These are phyloP conservation scores for Nomada goodeniana DNA, from an alignment of 2,888 invertebrate species.

Conservation along the genomic window DNA sequence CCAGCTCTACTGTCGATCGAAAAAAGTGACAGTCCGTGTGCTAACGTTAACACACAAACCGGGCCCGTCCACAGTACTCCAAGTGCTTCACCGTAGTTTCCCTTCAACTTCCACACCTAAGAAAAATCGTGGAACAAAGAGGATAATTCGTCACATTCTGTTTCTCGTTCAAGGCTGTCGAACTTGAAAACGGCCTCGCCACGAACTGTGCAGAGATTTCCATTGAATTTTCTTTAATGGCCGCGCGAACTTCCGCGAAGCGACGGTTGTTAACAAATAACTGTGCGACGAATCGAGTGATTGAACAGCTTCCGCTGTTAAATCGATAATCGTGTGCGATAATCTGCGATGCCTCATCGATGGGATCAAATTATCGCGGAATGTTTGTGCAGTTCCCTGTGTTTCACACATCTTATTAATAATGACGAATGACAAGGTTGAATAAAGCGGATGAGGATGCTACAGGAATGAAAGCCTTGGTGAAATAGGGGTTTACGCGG, in stretches of 20 bases:
- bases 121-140: no score
- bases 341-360: neutral
- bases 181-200: neutral
- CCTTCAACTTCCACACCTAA: no score
- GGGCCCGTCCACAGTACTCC: slow-evolving; percentile 5
- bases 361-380: neutral
- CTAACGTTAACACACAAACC: slow-evolving; percentile 46
- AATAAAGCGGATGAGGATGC: neutral
- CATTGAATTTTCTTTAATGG: neutral
- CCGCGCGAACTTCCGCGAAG: neutral
- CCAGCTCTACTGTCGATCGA: slow-evolving; percentile 41
- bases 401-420: no score
- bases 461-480: no score
- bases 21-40: slow-evolving; percentile 71
- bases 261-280: neutral
- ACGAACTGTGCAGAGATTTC: neutral
- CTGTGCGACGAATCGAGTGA: neutral
- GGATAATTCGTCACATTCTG: no score
- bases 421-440: no score
- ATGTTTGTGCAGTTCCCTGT: neutral
- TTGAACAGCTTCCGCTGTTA: neutral
- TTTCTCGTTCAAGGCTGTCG: slow-evolving; percentile 29
- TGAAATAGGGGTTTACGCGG: neutral
- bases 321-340: neutral
- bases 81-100: neutral